Percentiles rank a stretch among this genome's conserved stretches.
Evolutionary conservation across 1,140 invertebrate genomes (phyloP).

Genomic region (Halesus radiatus): DNA sequence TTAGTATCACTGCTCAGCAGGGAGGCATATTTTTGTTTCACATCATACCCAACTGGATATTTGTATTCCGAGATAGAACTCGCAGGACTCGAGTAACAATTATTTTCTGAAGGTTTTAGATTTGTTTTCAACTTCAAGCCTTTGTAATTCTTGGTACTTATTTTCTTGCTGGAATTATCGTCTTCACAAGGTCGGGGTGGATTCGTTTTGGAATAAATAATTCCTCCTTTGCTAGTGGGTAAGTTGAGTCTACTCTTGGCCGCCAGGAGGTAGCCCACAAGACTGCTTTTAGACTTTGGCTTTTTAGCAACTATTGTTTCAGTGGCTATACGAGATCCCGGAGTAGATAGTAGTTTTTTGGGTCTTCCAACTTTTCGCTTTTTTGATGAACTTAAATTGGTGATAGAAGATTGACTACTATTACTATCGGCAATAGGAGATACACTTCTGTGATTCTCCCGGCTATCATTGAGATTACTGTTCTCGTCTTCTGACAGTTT

Average conservation of each 20-base stretch:
- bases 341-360: conserved; percentile 78
- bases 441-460: conserved; percentile 41
- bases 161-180: conserved; percentile 46
- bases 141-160: conserved; percentile 43
- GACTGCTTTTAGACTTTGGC: conserved; percentile 74
- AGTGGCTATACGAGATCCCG: conserved; percentile 71
- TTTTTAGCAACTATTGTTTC: conserved; percentile 89
- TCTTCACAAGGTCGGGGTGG: conserved; percentile 66
- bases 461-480: conserved; percentile 42
- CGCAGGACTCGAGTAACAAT: conserved; percentile 51
- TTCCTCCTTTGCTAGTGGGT: conserved; percentile 68
- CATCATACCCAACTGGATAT: conserved; percentile 54
- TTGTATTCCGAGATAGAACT: conserved; percentile 53
- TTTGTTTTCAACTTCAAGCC: conserved; percentile 48
- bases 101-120: conserved; percentile 41
- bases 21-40: conserved; percentile 55
- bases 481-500: conserved; percentile 52
- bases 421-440: conserved; percentile 53
- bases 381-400: conserved; percentile 75
- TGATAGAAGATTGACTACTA: conserved; percentile 51
- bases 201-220: conserved; percentile 67
- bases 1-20: conserved; percentile 61
- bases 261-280: conserved; percentile 76
- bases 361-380: conserved; percentile 88
- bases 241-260: conserved; percentile 75